Evolutionary conservation across 2,888 invertebrate species (phyloP).

Genomic region (Microctonus brassicae): DNA sequence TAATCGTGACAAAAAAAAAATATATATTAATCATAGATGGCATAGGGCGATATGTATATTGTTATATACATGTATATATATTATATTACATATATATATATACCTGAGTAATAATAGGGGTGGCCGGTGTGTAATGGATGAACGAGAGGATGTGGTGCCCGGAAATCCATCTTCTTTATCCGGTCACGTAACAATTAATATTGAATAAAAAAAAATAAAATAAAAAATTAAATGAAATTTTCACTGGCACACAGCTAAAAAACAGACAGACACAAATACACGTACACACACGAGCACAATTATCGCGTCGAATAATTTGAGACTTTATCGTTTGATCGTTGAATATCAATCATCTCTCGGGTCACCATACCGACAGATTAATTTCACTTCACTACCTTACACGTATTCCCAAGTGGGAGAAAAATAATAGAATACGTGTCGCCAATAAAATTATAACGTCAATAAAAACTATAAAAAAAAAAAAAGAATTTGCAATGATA

Average conservation of each 20-base stretch:
- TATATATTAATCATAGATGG: conserved; percentile 17
- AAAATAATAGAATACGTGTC: background rate
- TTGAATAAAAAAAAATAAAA: conserved; percentile 8
- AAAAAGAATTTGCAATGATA: background rate
- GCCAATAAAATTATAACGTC: background rate
- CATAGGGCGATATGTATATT: background rate
- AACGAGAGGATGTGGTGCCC: conserved; percentile 65
- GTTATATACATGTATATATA: background rate
- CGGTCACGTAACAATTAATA: conserved; percentile 3
- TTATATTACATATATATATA: background rate
- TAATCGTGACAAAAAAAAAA: background rate
- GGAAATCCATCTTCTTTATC: conserved; percentile 63
- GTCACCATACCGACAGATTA: conserved; percentile 9
- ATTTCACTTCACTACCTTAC: background rate
- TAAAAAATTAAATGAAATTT: conserved; percentile 23
- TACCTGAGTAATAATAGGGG: conserved; percentile 61
- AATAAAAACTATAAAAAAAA: background rate
- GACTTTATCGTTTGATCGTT: conserved; percentile 11
- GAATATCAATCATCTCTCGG: conserved; percentile 8
- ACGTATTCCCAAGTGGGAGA: background rate
- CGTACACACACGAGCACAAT: conserved; percentile 23
- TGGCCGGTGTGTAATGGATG: conserved; percentile 65
- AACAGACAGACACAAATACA: background rate
- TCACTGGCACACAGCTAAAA: conserved; percentile 39
- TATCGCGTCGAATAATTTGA: conserved; percentile 24